A percentile compares a stretch with the other conserved stretches of the same genome.
phyloP scores from a whole-genome alignment of 2,888 invertebrate genomes.

The Thera britannica region DNA sequence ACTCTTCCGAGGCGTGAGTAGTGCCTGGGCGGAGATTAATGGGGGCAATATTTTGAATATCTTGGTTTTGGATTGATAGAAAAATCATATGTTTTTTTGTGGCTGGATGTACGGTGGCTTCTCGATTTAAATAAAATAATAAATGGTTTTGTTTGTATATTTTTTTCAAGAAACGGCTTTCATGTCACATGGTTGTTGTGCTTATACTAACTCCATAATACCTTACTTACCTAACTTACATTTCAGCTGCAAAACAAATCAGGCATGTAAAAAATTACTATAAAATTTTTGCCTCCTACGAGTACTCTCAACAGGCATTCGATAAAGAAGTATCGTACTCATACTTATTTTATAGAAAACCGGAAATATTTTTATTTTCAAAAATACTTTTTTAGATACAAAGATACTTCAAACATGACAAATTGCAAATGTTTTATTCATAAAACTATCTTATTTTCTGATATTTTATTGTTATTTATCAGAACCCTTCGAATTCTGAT shows the following conservation, averaged over 20 bases:
- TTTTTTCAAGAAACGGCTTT: too few relatives aligned
- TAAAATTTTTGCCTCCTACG: too few relatives aligned
- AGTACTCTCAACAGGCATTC: too few relatives aligned
- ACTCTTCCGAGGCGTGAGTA: slow-evolving; percentile 61
- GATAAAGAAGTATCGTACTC: neutral
- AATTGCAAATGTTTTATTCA: slow-evolving; percentile 40
- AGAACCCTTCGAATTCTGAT: slow-evolving; percentile 48
- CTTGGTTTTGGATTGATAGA: slow-evolving; percentile 50
- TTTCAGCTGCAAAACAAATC: too few relatives aligned
- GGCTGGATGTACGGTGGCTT: too few relatives aligned
- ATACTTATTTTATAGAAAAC: neutral
- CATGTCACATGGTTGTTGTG: too few relatives aligned
- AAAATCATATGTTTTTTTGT: slow-evolving; percentile 14
- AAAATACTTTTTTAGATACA: slow-evolving; percentile 1
- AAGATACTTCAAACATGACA: slow-evolving; percentile 33
- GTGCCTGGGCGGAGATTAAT: slow-evolving; percentile 64
- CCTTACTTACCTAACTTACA: too few relatives aligned
- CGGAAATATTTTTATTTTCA: neutral
- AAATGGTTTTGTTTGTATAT: too few relatives aligned
- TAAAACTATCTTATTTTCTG: slow-evolving; percentile 30
- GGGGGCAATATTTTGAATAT: slow-evolving; percentile 75
- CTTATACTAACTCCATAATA: too few relatives aligned
- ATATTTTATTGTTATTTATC: slow-evolving; percentile 45
- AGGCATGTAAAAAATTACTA: too few relatives aligned
- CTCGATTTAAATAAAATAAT: too few relatives aligned